These are phyloP conservation scores for Parazoanthus atlanticus DNA, from an alignment of 92 coral and sea anemone genomes.

Conservation along the genomic window DNA sequence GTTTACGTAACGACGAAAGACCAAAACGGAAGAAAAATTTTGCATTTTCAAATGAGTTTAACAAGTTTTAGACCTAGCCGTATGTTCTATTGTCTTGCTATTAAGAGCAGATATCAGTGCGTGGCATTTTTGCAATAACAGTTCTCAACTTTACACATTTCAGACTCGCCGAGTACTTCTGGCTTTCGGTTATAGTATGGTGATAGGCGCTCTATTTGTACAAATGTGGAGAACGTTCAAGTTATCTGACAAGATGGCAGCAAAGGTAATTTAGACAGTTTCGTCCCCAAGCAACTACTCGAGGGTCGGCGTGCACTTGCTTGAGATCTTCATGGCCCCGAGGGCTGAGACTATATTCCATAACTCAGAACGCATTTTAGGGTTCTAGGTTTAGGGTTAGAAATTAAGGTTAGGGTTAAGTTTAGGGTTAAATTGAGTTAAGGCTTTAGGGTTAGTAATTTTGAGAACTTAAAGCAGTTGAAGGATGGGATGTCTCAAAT, in stretches of 20 bases:
- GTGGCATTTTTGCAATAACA: background rate
- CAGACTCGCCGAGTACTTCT: slow-evolving; percentile 64
- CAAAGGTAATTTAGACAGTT: slow-evolving; percentile 53
- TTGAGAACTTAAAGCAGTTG: too few species aligned
- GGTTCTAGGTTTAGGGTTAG: too few species aligned
- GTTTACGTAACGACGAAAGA: background rate
- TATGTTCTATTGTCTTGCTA: background rate
- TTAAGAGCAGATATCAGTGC: background rate
- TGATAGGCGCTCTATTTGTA: slow-evolving; percentile 74
- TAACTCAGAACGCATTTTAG: too few species aligned
- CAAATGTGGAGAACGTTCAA: slow-evolving; percentile 78
- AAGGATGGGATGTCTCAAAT: too few species aligned
- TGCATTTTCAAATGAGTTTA: too few species aligned
- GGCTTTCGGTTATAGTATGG: slow-evolving; percentile 72
- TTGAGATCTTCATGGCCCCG: background rate
- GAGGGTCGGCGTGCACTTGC: background rate
- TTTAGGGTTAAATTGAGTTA: too few species aligned
- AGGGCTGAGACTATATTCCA: too few species aligned
- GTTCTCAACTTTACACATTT: background rate
- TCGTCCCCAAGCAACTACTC: background rate
- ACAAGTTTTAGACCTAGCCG: too few species aligned
- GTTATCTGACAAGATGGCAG: slow-evolving; percentile 60
- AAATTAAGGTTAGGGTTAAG: too few species aligned
- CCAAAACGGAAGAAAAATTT: background rate
- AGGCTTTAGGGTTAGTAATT: too few species aligned